phyloP scores from a whole-genome alignment of 2,888 invertebrate species.

The Notocelia uddmanniana region DNA sequence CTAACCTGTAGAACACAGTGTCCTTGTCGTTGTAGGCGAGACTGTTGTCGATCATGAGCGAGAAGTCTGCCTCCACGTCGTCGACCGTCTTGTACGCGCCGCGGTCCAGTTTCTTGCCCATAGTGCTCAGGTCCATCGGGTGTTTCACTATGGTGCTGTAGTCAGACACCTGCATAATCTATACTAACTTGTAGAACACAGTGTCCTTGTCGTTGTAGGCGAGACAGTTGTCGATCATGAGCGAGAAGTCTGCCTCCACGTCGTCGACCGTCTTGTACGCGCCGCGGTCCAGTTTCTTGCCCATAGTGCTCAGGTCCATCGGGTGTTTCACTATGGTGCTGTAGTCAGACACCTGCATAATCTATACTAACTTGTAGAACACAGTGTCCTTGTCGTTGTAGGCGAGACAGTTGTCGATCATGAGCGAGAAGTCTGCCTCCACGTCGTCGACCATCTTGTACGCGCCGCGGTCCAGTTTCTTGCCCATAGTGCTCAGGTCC shows the following conservation, averaged over 20 bases:
- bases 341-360: too few relatives aligned
- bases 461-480: constrained; percentile 88
- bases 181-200: constrained; percentile 91
- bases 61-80: constrained; percentile 95
- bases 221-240: constrained; percentile 98
- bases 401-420: constrained; percentile 97
- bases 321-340: constrained; percentile 54
- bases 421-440: constrained; percentile 96
- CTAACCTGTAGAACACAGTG: constrained; percentile 94
- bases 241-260: constrained; percentile 95
- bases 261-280: constrained; percentile 90
- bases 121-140: constrained; percentile 87
- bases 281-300: constrained; percentile 89
- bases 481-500: constrained; percentile 90
- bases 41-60: constrained; percentile 98
- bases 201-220: constrained; percentile 98
- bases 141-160: neutral
- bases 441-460: constrained; percentile 92
- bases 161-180: too few relatives aligned
- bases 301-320: constrained; percentile 90
- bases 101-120: constrained; percentile 91
- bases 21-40: constrained; percentile 97
- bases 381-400: constrained; percentile 98
- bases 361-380: constrained; percentile 90
- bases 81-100: constrained; percentile 89